Evolutionary conservation across 2,797 vertebrate species (phyloP).

Genomic region (Spatula clypeata): DNA sequence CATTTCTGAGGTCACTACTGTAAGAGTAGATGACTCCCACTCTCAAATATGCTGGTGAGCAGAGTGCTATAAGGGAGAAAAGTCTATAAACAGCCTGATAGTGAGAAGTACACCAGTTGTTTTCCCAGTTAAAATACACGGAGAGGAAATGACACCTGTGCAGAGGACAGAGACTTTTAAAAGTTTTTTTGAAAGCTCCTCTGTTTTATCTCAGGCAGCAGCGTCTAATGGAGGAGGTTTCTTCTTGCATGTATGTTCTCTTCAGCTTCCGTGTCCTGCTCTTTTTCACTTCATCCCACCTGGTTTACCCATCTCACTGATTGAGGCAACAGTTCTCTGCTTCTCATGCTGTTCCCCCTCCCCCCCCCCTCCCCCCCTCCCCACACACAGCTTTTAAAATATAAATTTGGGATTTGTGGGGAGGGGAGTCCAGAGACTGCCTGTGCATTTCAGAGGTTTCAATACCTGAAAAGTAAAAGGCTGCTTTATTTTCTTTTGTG

Average conservation of each 20-base stretch:
- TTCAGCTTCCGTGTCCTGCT: neutral
- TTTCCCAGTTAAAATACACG: neutral
- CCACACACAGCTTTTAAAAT: neutral
- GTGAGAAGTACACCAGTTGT: neutral
- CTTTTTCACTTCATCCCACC: neutral
- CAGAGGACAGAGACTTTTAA: neutral
- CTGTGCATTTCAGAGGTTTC: neutral
- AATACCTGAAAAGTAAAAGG: neutral
- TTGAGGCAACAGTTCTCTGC: neutral
- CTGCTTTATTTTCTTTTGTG: neutral
- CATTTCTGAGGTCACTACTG: neutral
- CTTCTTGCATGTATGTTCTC: neutral
- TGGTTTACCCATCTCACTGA: neutral
- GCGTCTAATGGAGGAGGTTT: accelerated
- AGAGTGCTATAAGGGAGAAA: neutral
- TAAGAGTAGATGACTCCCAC: neutral
- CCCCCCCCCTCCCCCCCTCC: neutral
- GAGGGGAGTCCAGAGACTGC: neutral
- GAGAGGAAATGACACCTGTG: conserved; percentile 7
- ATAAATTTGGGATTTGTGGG: neutral
- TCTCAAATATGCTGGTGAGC: neutral
- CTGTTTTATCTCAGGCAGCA: neutral
- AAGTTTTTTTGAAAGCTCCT: neutral
- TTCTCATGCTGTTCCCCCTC: neutral
- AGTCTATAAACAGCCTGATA: neutral